phyloP scores from a whole-genome alignment of 2,113 vertebrate genomes.

The Paradoxurus hermaphroditus region DNA sequence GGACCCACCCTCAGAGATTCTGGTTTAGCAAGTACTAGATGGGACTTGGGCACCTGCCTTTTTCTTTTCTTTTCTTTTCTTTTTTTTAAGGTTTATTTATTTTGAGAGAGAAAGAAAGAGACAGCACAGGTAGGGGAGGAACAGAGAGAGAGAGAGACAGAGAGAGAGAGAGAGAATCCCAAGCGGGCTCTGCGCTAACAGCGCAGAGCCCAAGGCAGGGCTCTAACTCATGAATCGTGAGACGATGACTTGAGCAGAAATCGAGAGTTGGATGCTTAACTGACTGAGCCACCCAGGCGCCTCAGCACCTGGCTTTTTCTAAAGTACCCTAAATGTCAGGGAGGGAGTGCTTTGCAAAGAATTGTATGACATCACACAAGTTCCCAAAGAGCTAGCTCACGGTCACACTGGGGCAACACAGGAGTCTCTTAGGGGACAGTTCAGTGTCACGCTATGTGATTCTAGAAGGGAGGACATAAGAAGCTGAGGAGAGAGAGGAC shows the following conservation, averaged over 20 bases:
- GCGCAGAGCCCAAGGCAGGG: no score
- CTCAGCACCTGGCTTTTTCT: neutral
- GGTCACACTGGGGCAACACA: neutral
- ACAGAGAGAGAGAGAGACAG: no score
- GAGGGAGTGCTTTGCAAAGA: neutral
- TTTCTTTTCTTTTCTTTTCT: neutral
- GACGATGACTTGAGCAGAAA: no score
- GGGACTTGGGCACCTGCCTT: neutral
- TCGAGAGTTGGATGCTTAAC: no score
- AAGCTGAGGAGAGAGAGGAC: neutral
- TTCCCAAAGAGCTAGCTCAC: neutral
- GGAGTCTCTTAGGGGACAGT: neutral
- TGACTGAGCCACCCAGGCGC: no score
- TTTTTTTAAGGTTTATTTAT: no score
- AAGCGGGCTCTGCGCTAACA: no score
- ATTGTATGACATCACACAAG: neutral
- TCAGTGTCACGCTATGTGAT: neutral
- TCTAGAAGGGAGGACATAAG: neutral
- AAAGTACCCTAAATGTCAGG: neutral
- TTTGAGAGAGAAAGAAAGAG: no score
- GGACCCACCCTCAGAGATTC: neutral
- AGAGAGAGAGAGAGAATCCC: no score
- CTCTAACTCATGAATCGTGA: no score
- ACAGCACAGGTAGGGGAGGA: no score
- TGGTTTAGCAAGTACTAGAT: neutral